These are phyloP conservation scores for Semaprochilodus insignis DNA, from an alignment of 2,797 vertebrate genomes.

Conservation along the genomic window DNA sequence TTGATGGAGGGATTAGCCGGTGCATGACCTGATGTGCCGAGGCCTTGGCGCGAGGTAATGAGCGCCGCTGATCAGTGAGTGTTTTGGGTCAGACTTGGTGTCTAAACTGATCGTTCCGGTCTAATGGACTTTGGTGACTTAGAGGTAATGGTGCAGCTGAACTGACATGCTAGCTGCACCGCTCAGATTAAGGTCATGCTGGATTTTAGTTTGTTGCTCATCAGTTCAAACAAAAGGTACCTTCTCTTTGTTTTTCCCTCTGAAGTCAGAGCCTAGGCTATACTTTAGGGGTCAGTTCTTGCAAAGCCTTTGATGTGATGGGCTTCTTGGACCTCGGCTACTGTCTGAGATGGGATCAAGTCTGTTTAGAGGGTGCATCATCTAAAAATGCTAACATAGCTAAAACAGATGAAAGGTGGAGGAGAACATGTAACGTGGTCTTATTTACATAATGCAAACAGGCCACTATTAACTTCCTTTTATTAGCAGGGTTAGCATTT, in stretches of 20 bases:
- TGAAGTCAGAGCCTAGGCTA: constrained; percentile 9
- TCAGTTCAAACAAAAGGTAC: constrained; percentile 20
- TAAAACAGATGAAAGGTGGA: background rate
- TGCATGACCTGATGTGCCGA: constrained; percentile 56
- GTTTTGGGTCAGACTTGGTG: constrained; percentile 52
- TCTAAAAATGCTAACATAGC: background rate
- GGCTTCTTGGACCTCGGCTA: constrained; percentile 22
- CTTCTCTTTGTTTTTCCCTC: constrained; percentile 17
- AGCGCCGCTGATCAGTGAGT: constrained; percentile 54
- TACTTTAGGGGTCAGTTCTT: constrained; percentile 22
- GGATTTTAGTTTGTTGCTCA: constrained; percentile 41
- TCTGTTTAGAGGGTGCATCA: constrained; percentile 14
- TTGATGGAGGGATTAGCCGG: constrained; percentile 54
- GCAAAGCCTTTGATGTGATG: constrained; percentile 23
- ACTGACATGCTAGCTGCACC: constrained; percentile 33
- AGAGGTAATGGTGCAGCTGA: constrained; percentile 53
- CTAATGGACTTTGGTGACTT: constrained; percentile 57
- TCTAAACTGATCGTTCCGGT: constrained; percentile 58
- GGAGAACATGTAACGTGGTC: background rate
- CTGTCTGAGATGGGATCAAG: constrained; percentile 16
- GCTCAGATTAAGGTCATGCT: constrained; percentile 49
- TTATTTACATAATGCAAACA: constrained; percentile 4
- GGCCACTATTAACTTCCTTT: background rate
- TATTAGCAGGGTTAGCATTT: background rate
- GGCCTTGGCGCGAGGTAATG: constrained; percentile 50